Evolutionary conservation across 1,140 invertebrate genomes (phyloP), one percentile per base, ranked within the genome.

Genomic region (Procambarus virginalis): DNA sequence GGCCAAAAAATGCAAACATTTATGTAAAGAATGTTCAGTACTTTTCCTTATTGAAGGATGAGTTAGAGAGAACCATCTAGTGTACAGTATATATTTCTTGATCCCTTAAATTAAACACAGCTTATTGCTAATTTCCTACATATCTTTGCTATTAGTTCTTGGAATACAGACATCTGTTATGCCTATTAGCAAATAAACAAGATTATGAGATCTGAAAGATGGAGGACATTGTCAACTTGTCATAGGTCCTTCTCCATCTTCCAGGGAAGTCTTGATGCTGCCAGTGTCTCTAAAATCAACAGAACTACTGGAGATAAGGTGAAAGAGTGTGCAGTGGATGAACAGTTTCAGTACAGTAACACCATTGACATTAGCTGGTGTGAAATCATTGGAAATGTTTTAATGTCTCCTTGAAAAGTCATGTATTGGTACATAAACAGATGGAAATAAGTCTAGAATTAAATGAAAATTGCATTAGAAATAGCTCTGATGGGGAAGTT

Each of bases 241-340:
- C 55, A 80, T 58, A 80, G 22, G 55, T 80, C 55, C 78, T 64
- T 64, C 60, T 80, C 78, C 78, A 58, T 80, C 78, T 80, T 80
- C n/a, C 78, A 55, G 78, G 34, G 49, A 22, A 55, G 6, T 10
- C 46, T 58, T 55, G 48, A 3, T n/a, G 48, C 10, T 20, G 49
- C n/a, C 78, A 58, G 10, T 4, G 49, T 80, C 49, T 51, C 9
- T 58, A 45, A 80, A 58, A 17, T 51, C 22, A 55, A 51, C 49
- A 55, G 17, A 22, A 34, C 20, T 22, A 4, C 68, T 34, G 68
- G 34, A 34, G 68, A 73, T 73, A 34, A 73, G 10, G 68, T n/a
- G 34, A 73, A 73, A 34, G 68, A 73, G 22, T 0, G 68, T 45
- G 20, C 68, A 34, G 68, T 73, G 68, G n/a, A 73, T 9, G 68